Evolutionary conservation across 2,113 vertebrate genomes (phyloP).

Genomic region (Ariopsis seemanni): DNA sequence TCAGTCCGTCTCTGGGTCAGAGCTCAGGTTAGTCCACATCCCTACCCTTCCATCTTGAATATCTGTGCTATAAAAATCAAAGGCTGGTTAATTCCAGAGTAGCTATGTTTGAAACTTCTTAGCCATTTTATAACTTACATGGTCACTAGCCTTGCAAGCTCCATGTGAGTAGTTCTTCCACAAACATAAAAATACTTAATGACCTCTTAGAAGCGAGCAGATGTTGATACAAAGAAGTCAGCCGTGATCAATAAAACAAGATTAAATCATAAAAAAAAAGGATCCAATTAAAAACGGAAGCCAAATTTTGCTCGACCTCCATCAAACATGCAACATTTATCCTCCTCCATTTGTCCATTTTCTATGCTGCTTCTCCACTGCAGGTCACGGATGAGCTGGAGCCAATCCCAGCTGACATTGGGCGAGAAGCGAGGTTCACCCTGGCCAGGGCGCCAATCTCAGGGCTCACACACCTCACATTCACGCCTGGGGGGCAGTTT

Average conservation of each 20-base stretch:
- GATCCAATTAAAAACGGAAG: not conserved
- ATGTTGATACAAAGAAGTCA: not conserved
- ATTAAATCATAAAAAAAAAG: not conserved
- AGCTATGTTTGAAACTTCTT: not conserved
- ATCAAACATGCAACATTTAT: not conserved
- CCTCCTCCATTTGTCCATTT: not conserved
- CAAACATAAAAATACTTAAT: not conserved
- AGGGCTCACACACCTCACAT: too few relatives aligned
- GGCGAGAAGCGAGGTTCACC: too few relatives aligned
- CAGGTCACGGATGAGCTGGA: too few relatives aligned
- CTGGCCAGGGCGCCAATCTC: too few relatives aligned
- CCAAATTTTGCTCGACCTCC: not conserved
- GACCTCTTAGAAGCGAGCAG: not conserved
- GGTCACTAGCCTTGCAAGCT: not conserved
- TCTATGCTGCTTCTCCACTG: too few relatives aligned
- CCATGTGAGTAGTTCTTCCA: not conserved
- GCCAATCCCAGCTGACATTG: too few relatives aligned
- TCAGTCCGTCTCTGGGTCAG: not conserved
- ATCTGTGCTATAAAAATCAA: not conserved
- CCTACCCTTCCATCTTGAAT: not conserved
- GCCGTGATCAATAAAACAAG: not conserved
- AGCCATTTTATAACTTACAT: slow-evolving; percentile 1
- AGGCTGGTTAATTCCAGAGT: not conserved
- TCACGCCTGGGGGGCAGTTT: too few relatives aligned
- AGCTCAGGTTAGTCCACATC: not conserved